Percentiles rank a stretch among this genome's conserved stretches.
Evolutionary conservation across 2,113 vertebrate species (phyloP).

Genomic region (Psammodynastes pulverulentus): DNA sequence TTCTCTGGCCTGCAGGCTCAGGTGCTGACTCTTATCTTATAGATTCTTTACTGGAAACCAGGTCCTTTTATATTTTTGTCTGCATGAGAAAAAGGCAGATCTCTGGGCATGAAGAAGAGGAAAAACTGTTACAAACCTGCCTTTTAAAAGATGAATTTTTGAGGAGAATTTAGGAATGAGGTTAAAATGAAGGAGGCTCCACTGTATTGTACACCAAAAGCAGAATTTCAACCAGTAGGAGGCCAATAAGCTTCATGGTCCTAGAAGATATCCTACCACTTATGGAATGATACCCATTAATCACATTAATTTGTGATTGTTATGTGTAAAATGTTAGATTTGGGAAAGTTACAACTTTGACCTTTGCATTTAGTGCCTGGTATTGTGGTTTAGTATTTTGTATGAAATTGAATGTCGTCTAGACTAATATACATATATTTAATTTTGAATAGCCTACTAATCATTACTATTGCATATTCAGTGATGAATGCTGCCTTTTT

Average conservation of each 20-base stretch:
- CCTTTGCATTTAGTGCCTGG: neutral
- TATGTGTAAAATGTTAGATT: neutral
- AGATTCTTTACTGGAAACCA: neutral
- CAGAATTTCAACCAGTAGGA: neutral
- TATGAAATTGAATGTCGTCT: neutral
- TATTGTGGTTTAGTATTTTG: neutral
- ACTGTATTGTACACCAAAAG: neutral
- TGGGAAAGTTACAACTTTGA: neutral
- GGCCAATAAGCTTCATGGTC: neutral
- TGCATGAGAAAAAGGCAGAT: neutral
- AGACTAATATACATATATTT: neutral
- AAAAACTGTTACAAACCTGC: neutral
- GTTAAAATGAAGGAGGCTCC: neutral
- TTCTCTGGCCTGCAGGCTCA: neutral
- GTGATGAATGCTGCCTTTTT: neutral
- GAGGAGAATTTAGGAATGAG: neutral
- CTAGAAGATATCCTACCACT: neutral
- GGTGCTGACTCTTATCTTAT: neutral
- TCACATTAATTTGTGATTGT: neutral
- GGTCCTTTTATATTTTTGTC: neutral
- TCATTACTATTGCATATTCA: neutral
- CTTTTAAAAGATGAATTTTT: neutral
- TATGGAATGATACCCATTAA: neutral
- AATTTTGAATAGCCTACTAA: neutral
- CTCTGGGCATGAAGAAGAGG: neutral